Evolutionary conservation across 2,888 invertebrate genomes (phyloP).

Genomic region (Endotricha flammealis): DNA sequence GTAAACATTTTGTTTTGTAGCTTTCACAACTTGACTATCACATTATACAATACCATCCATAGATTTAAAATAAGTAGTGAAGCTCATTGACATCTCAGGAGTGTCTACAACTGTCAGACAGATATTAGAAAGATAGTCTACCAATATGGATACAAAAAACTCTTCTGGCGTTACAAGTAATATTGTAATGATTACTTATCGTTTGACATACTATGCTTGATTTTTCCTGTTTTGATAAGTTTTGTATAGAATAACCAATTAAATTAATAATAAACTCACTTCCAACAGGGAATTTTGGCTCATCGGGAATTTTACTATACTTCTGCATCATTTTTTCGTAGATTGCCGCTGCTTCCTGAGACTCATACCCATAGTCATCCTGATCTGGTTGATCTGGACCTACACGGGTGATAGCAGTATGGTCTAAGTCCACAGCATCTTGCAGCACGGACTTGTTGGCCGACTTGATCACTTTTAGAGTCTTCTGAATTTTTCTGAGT

Average conservation of each 20-base stretch:
- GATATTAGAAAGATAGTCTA: too few species aligned
- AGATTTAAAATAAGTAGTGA: too few species aligned
- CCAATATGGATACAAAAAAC: too few species aligned
- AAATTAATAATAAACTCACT: conserved; percentile 37
- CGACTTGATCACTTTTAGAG: conserved; percentile 91
- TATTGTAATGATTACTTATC: too few species aligned
- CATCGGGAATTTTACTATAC: conserved; percentile 84
- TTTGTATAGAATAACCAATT: background rate
- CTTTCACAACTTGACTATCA: too few species aligned
- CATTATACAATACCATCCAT: too few species aligned
- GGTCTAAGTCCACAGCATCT: conserved; percentile 87
- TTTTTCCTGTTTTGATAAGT: too few species aligned
- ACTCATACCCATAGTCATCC: conserved; percentile 94
- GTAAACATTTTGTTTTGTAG: too few species aligned
- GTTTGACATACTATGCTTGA: too few species aligned
- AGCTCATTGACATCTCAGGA: too few species aligned
- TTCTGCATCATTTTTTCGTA: conserved; percentile 92
- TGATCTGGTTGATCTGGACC: conserved; percentile 91
- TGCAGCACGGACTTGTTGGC: conserved; percentile 91
- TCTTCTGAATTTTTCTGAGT: conserved; percentile 85
- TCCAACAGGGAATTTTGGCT: conserved; percentile 81
- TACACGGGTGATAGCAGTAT: conserved; percentile 85
- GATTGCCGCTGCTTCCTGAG: conserved; percentile 87
- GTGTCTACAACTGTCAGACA: too few species aligned
- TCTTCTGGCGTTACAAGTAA: too few species aligned